A percentile compares a stretch with the other conserved stretches of the same genome.
Evolutionary conservation across 2,797 vertebrate species (phyloP).

Genomic region (Trachurus trachurus): DNA sequence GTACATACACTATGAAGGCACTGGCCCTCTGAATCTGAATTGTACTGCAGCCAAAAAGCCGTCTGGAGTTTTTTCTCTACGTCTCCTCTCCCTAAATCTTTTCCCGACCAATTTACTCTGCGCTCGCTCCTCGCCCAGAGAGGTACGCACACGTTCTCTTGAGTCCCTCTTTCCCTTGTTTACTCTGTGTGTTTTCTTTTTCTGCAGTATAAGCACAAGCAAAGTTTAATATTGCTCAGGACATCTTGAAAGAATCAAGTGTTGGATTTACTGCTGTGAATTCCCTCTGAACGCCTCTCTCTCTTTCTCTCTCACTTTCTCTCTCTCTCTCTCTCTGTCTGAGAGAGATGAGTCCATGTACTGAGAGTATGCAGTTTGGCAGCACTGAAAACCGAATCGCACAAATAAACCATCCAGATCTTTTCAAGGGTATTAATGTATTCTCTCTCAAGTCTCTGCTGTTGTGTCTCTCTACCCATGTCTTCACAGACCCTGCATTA

Average conservation of each 20-base stretch:
- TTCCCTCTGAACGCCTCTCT: conserved; percentile 30
- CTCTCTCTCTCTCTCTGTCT: conserved; percentile 1
- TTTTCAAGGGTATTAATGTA: conserved; percentile 48
- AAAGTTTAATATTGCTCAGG: conserved; percentile 46
- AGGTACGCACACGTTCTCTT: conserved; percentile 21
- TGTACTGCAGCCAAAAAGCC: neutral
- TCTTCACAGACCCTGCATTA: conserved; percentile 44
- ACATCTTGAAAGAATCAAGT: conserved; percentile 49
- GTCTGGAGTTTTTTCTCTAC: conserved; percentile 9
- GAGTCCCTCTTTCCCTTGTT: conserved; percentile 36
- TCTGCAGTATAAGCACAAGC: conserved; percentile 44
- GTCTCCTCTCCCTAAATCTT: conserved; percentile 1
- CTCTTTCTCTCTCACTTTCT: neutral
- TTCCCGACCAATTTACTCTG: conserved; percentile 11
- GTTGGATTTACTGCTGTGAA: conserved; percentile 32
- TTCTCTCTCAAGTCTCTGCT: conserved; percentile 56
- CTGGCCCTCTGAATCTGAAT: conserved; percentile 13
- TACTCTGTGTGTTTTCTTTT: conserved; percentile 34
- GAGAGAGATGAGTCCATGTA: conserved; percentile 18
- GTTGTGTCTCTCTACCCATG: conserved; percentile 25
- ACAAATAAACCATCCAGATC: conserved; percentile 52
- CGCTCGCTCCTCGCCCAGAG: conserved; percentile 25
- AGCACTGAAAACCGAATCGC: conserved; percentile 35
- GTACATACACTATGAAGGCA: neutral
- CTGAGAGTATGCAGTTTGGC: conserved; percentile 48